Evolutionary conservation across 2,888 invertebrate species (phyloP).

Genomic region (Tachina grossa): DNA sequence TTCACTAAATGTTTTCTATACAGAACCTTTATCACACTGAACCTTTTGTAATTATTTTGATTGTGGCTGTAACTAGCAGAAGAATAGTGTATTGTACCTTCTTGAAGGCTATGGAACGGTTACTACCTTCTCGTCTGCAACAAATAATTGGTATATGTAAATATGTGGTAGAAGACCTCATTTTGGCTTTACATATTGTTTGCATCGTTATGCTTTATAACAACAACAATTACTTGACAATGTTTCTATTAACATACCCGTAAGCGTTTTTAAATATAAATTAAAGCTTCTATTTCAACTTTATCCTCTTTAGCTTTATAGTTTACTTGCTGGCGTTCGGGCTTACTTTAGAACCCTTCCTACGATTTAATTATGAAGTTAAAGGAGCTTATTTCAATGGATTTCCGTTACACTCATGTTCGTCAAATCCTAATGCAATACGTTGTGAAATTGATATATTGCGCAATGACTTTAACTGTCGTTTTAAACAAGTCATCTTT

Average conservation of each 20-base stretch:
- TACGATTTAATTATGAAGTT: constrained; percentile 85
- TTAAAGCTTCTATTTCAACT: neutral
- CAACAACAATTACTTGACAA: constrained; percentile 89
- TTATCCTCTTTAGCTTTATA: constrained; percentile 84
- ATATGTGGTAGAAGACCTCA: constrained; percentile 84
- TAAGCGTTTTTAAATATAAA: constrained; percentile 84
- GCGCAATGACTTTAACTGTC: constrained; percentile 93
- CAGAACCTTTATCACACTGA: constrained; percentile 98
- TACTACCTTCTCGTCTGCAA: constrained; percentile 82
- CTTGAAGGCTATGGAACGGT: constrained; percentile 83
- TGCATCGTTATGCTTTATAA: constrained; percentile 89
- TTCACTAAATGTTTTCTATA: constrained; percentile 74
- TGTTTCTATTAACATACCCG: constrained; percentile 95
- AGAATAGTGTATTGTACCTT: constrained; percentile 89
- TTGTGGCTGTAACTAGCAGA: constrained; percentile 90
- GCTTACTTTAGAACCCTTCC: constrained; percentile 89
- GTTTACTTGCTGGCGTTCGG: constrained; percentile 93
- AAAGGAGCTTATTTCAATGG: constrained; percentile 83
- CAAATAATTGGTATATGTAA: constrained; percentile 76
- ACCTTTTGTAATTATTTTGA: constrained; percentile 92
- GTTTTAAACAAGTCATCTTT: constrained; percentile 94
- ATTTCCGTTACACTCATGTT: constrained; percentile 90
- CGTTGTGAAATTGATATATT: constrained; percentile 93
- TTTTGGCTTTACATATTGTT: constrained; percentile 85
- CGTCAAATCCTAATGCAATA: constrained; percentile 87